Evolutionary conservation across 1,140 invertebrate species (phyloP).

Genomic region (Caenorhabditis tropicalis): DNA sequence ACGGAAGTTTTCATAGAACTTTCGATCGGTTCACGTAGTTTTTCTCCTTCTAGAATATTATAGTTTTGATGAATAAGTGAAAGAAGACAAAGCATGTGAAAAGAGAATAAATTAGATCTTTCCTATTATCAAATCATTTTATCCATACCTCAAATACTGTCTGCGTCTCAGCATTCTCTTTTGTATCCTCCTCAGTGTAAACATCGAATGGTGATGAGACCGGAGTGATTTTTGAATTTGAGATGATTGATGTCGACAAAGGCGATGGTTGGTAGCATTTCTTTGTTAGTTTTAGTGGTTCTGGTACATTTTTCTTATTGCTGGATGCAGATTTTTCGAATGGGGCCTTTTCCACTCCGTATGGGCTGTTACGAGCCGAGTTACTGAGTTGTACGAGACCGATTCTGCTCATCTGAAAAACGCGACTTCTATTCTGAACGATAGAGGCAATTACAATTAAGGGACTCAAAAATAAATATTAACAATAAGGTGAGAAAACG

Average conservation of each 20-base stretch:
- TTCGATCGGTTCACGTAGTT: too few relatives aligned
- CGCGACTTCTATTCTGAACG: not conserved
- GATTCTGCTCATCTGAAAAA: not conserved
- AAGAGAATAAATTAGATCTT: not conserved
- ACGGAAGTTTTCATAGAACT: too few relatives aligned
- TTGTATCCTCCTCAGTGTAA: not conserved
- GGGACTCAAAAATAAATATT: too few relatives aligned
- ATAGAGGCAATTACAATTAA: too few relatives aligned
- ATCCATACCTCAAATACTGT: conserved; percentile 6
- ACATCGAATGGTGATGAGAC: not conserved
- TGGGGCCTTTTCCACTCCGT: not conserved
- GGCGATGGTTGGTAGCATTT: not conserved
- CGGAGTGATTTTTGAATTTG: not conserved
- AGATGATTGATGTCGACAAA: not conserved
- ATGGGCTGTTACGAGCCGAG: conserved; percentile 33
- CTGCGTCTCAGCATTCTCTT: conserved; percentile 17
- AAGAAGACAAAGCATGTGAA: not conserved
- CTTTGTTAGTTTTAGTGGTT: conserved; percentile 1
- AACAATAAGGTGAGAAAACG: too few relatives aligned
- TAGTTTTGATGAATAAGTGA: not conserved
- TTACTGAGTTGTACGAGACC: not conserved
- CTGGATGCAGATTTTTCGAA: not conserved
- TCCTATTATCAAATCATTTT: not conserved
- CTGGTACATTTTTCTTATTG: not conserved
- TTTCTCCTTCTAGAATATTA: not conserved